These are phyloP conservation scores for Maniola jurtina DNA, from an alignment of 1,140 invertebrate species.

Conservation along the genomic window DNA sequence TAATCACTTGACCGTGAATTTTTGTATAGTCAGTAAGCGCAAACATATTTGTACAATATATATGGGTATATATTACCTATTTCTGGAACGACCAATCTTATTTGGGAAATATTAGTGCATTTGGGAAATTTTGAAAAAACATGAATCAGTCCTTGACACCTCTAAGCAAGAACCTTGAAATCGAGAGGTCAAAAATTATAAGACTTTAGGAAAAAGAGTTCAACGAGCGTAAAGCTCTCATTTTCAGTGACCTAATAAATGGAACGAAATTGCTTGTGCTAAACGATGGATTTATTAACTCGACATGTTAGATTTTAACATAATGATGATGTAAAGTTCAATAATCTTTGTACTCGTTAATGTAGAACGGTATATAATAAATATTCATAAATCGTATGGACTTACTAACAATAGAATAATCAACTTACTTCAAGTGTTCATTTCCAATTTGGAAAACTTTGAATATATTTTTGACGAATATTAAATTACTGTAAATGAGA, in stretches of 20 bases:
- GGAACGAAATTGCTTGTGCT: neutral
- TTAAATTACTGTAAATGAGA: conserved; percentile 63
- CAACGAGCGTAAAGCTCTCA: neutral
- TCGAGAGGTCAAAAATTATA: too few relatives aligned
- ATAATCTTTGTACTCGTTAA: conserved; percentile 6
- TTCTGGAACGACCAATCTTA: too few relatives aligned
- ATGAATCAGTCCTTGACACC: too few relatives aligned
- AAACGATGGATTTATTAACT: conserved; percentile 5
- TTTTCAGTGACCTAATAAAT: neutral
- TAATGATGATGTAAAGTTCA: conserved; percentile 18
- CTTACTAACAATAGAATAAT: conserved; percentile 28
- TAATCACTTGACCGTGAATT: too few relatives aligned
- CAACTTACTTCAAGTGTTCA: conserved; percentile 65
- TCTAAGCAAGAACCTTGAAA: too few relatives aligned
- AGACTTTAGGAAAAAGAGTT: neutral
- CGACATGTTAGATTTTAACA: conserved; percentile 4
- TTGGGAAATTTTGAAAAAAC: too few relatives aligned
- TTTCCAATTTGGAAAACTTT: conserved; percentile 52
- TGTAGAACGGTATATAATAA: conserved; percentile 9
- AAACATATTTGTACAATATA: too few relatives aligned
- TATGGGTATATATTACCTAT: too few relatives aligned
- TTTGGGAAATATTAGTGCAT: too few relatives aligned
- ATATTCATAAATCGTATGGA: conserved; percentile 18
- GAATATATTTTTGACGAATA: conserved; percentile 63
- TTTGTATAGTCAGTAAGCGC: too few relatives aligned